A percentile compares a stretch with the other conserved stretches of the same genome.
phyloP scores from a whole-genome alignment of 2,113 vertebrate genomes.

The Pomatorhinus ruficollis region DNA sequence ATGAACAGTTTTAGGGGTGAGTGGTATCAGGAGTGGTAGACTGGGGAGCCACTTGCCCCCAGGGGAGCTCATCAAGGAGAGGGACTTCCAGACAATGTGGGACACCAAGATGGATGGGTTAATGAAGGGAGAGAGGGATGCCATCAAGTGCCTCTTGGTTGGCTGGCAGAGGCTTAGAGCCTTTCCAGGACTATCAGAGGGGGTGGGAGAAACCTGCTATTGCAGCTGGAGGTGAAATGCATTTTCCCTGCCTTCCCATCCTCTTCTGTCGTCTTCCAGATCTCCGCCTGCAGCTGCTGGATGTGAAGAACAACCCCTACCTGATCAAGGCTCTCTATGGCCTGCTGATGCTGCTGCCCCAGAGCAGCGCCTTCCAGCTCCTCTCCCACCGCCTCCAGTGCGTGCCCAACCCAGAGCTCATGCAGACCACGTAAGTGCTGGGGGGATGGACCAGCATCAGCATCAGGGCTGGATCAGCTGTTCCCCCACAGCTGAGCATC shows the following conservation, averaged over 20 bases:
- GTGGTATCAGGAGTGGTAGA: not conserved
- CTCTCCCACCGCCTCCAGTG: constrained; percentile 93
- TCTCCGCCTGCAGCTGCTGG: constrained; percentile 92
- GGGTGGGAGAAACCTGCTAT: not conserved
- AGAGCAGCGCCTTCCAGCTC: constrained; percentile 96
- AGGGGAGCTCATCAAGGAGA: not conserved
- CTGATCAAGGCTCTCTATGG: constrained; percentile 96
- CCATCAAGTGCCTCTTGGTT: not conserved
- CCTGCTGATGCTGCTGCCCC: constrained; percentile 95
- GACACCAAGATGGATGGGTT: not conserved
- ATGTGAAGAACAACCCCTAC: constrained; percentile 95
- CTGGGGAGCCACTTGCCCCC: not conserved
- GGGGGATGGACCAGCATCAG: accelerated
- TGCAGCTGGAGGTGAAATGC: not conserved
- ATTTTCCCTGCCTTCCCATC: not conserved
- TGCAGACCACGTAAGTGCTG: constrained; percentile 81
- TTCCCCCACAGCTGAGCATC: not conserved
- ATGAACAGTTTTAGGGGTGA: accelerated
- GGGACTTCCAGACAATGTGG: not conserved
- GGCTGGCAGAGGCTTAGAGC: not conserved
- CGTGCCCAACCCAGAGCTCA: constrained; percentile 95
- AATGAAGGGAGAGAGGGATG: not conserved
- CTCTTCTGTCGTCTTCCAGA: constrained; percentile 66
- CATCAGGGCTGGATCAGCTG: not conserved
- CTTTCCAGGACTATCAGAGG: not conserved